phyloP scores from a whole-genome alignment of 2,888 invertebrate genomes.

The Tetropium fuscum region DNA sequence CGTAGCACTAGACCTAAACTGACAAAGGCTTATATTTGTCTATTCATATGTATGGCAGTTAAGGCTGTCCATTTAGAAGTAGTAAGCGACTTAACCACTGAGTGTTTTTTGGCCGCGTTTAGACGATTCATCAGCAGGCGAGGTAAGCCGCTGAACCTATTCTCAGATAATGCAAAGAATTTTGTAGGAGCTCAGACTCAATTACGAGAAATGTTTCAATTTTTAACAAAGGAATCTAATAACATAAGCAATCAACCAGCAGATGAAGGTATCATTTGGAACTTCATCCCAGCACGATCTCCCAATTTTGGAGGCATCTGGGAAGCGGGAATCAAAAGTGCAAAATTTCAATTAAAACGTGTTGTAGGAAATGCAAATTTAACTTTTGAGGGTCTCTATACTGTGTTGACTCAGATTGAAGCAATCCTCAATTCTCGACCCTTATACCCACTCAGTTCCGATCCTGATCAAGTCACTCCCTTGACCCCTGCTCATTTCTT shows the following conservation, averaged over 20 bases:
- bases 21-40: constrained; percentile 27
- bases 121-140: constrained; percentile 14
- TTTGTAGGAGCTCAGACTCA: constrained; percentile 4
- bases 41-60: constrained; percentile 28
- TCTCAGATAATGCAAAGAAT: constrained; percentile 14
- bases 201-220: constrained; percentile 2
- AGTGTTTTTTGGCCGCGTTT: constrained; percentile 31
- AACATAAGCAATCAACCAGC: neutral
- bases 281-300: constrained; percentile 7
- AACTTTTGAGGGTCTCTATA: constrained; percentile 9
- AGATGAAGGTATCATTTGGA: neutral
- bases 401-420: constrained; percentile 10
- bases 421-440: constrained; percentile 13
- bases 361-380: neutral
- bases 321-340: neutral
- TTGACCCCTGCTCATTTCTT: constrained; percentile 17
- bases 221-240: neutral
- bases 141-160: constrained; percentile 8
- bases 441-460: neutral
- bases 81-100: constrained; percentile 23
- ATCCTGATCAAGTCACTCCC: constrained; percentile 10
- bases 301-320: constrained; percentile 21
- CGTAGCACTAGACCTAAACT: constrained; percentile 15
- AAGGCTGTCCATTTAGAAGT: constrained; percentile 32
- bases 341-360: constrained; percentile 14